These are phyloP conservation scores for Panagrolaimus sp. DNA, from an alignment of 1,140 invertebrate genomes.

Conservation along the genomic window DNA sequence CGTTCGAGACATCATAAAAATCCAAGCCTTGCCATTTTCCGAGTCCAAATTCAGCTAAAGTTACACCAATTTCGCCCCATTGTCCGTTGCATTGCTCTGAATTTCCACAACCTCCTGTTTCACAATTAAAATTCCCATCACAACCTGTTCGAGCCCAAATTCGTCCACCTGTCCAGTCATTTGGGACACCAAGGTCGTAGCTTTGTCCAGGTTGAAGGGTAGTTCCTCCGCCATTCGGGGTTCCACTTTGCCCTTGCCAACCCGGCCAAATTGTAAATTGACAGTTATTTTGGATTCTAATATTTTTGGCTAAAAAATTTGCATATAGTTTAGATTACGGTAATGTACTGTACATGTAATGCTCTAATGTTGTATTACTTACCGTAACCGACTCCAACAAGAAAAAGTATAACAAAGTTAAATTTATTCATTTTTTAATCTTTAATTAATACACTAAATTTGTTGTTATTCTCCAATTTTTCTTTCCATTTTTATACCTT, in stretches of 20 bases:
- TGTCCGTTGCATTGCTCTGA: conserved; percentile 59
- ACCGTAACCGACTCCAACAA: too few relatives aligned
- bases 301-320: not conserved
- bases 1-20: conserved; percentile 62
- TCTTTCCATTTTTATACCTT: too few relatives aligned
- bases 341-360: too few relatives aligned
- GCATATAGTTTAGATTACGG: too few relatives aligned
- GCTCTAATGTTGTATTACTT: too few relatives aligned
- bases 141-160: conserved; percentile 39
- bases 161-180: conserved; percentile 26
- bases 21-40: conserved; percentile 57
- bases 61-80: conserved; percentile 60
- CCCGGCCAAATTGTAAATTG: conserved; percentile 10
- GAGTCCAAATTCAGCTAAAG: conserved; percentile 62
- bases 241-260: not conserved
- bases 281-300: conserved; percentile 2
- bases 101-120: conserved; percentile 44
- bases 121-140: conserved; percentile 24
- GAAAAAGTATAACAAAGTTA: too few relatives aligned
- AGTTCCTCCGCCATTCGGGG: not conserved
- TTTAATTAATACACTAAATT: too few relatives aligned
- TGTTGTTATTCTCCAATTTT: too few relatives aligned
- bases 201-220: not conserved
- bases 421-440: too few relatives aligned
- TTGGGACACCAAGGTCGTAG: not conserved